phyloP scores from a whole-genome alignment of 2,888 invertebrate species.

The Conistra vaccinii region DNA sequence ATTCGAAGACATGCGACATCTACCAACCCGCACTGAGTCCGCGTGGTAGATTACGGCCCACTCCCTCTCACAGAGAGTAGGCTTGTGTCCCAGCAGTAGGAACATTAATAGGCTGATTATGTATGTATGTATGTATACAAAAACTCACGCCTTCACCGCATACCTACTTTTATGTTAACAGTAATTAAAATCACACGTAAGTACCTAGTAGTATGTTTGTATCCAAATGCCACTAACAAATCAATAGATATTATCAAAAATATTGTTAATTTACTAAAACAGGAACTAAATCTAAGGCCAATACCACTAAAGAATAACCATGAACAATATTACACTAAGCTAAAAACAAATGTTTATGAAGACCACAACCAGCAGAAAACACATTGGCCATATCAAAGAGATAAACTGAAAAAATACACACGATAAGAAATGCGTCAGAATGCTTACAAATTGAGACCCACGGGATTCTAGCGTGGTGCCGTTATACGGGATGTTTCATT shows the following conservation, averaged over 20 bases:
- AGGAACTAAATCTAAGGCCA: too few relatives aligned
- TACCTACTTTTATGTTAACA: not conserved
- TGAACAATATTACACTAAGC: not conserved
- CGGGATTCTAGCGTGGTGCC: conserved; percentile 74
- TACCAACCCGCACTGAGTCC: too few relatives aligned
- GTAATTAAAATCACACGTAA: not conserved
- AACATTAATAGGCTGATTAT: too few relatives aligned
- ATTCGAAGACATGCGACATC: too few relatives aligned
- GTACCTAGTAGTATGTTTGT: not conserved
- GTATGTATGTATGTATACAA: too few relatives aligned
- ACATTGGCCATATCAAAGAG: conserved; percentile 24
- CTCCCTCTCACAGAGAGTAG: too few relatives aligned
- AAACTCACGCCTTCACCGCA: not conserved
- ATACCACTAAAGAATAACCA: not conserved
- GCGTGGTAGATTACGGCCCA: too few relatives aligned
- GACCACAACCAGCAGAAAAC: conserved; percentile 11
- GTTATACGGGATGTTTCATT: conserved; percentile 68
- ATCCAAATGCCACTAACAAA: not conserved
- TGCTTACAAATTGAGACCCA: conserved; percentile 68
- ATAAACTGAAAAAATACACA: conserved; percentile 57
- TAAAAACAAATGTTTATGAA: conserved; percentile 34
- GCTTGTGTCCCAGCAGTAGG: too few relatives aligned
- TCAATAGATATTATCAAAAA: not conserved
- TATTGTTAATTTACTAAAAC: not conserved
- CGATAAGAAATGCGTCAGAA: conserved; percentile 70